These are phyloP conservation scores for Actenoides lindsayi DNA, from an alignment of 2,113 vertebrate species.

Conservation along the genomic window DNA sequence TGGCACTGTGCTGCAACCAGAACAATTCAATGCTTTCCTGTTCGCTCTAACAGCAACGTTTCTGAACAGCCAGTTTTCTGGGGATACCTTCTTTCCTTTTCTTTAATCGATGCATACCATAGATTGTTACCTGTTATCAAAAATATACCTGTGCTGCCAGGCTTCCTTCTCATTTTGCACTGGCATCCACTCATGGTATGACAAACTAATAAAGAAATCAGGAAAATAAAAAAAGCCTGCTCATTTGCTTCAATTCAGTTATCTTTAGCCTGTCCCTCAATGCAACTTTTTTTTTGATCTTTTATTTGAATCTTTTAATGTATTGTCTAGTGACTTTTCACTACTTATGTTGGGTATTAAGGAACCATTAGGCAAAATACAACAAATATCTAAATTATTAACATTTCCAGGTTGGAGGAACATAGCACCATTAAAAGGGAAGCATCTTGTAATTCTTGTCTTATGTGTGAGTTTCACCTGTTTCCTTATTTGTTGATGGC, in stretches of 20 bases:
- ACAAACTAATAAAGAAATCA: background rate
- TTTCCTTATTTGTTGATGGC: background rate
- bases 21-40: background rate
- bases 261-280: background rate
- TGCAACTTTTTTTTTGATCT: background rate
- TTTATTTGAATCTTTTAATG: background rate
- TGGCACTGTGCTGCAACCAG: background rate
- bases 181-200: background rate
- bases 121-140: background rate
- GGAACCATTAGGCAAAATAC: background rate
- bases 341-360: background rate
- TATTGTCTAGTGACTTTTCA: background rate
- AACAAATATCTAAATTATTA: background rate
- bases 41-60: background rate
- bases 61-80: background rate
- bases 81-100: background rate
- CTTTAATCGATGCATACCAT: background rate
- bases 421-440: background rate
- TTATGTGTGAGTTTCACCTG: background rate
- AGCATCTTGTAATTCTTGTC: background rate
- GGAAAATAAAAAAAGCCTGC: background rate
- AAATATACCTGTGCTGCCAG: background rate
- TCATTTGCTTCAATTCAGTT: background rate
- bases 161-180: background rate
- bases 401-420: background rate